Evolutionary conservation across 2,888 invertebrate genomes (phyloP).

Genomic region (Caenorhabditis sp.): DNA sequence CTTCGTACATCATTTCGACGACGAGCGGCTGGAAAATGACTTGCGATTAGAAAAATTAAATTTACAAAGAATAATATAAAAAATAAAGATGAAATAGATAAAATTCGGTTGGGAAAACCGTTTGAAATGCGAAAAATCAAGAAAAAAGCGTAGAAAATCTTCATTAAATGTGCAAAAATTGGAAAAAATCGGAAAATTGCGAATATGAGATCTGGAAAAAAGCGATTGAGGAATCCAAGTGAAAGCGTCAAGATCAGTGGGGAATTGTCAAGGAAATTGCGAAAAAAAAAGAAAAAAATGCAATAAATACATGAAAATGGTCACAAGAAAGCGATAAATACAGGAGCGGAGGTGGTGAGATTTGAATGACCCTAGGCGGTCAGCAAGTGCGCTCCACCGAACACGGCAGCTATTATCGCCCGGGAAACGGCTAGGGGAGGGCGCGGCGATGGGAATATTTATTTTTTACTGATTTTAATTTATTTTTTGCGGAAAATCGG

Average conservation of each 20-base stretch:
- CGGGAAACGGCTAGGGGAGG: neutral
- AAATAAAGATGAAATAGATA: slow-evolving; percentile 8
- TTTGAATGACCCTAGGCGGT: slow-evolving; percentile 6
- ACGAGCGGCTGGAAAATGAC: neutral
- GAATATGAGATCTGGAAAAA: slow-evolving; percentile 10
- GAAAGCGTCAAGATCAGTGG: slow-evolving; percentile 15
- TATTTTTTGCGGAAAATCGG: too few relatives aligned
- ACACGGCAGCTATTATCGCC: neutral
- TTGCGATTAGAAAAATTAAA: too few relatives aligned
- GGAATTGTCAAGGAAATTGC: too few relatives aligned
- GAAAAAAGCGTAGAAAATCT: slow-evolving; percentile 6
- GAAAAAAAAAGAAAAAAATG: slow-evolving; percentile 5
- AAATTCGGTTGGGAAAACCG: slow-evolving; percentile 12
- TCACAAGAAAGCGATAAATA: slow-evolving; percentile 8
- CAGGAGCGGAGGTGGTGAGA: neutral
- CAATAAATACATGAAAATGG: neutral
- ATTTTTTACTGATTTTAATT: too few relatives aligned
- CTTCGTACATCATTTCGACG: slow-evolving; percentile 63
- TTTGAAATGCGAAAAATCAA: slow-evolving; percentile 5
- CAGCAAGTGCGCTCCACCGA: slow-evolving; percentile 17
- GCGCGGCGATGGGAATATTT: too few relatives aligned
- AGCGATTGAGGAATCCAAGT: neutral
- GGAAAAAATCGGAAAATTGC: neutral
- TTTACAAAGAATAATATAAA: too few relatives aligned
- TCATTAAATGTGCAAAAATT: slow-evolving; percentile 20